These are phyloP conservation scores for Mesorhabditis belari DNA, from an alignment of 2,888 invertebrate genomes.

Conservation along the genomic window DNA sequence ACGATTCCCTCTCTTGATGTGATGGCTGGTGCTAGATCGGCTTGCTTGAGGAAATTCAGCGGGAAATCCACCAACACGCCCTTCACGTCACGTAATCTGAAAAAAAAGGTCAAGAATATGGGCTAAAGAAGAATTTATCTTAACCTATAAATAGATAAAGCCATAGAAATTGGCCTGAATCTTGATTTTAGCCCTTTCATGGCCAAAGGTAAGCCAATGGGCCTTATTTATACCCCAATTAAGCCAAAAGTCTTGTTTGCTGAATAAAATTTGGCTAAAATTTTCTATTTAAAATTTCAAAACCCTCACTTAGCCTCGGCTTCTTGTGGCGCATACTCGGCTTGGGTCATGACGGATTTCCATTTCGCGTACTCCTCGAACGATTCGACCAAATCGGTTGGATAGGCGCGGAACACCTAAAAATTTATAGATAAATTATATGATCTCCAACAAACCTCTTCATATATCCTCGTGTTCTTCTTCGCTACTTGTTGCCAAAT, in stretches of 20 bases:
- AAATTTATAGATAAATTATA: slow-evolving; percentile 8
- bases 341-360: slow-evolving; percentile 69
- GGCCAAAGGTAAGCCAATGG: too few relatives aligned
- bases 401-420: slow-evolving; percentile 80
- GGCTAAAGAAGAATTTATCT: too few relatives aligned
- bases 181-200: too few relatives aligned
- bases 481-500: slow-evolving; percentile 75
- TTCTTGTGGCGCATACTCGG: slow-evolving; percentile 65
- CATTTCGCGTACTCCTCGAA: slow-evolving; percentile 71
- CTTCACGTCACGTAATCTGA: slow-evolving; percentile 34
- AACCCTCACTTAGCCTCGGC: slow-evolving; percentile 36
- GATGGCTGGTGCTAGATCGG: slow-evolving; percentile 74
- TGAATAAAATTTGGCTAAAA: too few relatives aligned
- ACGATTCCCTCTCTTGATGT: slow-evolving; percentile 82
- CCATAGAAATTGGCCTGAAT: too few relatives aligned
- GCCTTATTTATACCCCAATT: too few relatives aligned
- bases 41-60: slow-evolving; percentile 77
- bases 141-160: slow-evolving; percentile 5
- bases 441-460: slow-evolving; percentile 65
- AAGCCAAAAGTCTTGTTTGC: too few relatives aligned
- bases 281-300: slow-evolving; percentile 53
- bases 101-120: too few relatives aligned
- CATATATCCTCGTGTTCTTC: slow-evolving; percentile 79
- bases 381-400: slow-evolving; percentile 73
- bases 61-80: slow-evolving; percentile 84